A percentile compares a stretch with the other conserved stretches of the same genome.
Conservation (phyloP, 2,113 vertebrate genomes). For the Craseonycteris thonglongyai region DNA sequence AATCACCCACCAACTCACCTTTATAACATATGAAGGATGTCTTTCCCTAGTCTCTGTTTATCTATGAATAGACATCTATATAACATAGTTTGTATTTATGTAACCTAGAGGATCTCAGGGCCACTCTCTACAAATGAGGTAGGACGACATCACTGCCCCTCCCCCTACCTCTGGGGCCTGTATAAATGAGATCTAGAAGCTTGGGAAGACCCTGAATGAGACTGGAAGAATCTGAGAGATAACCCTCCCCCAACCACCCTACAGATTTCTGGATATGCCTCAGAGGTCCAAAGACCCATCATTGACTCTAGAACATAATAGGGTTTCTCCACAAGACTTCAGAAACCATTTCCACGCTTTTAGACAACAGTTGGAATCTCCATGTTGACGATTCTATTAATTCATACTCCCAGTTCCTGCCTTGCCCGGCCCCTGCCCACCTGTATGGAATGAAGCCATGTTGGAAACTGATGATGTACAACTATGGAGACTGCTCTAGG, state of each 20-base stretch:
- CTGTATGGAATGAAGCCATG: too few relatives aligned
- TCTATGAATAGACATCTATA: not conserved
- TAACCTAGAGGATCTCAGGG: not conserved
- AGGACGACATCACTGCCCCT: not conserved
- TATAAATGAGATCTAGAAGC: not conserved
- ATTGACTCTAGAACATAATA: not conserved
- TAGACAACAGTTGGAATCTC: not conserved
- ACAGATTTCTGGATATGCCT: too few relatives aligned
- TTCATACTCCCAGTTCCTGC: not conserved
- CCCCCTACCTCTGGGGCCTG: not conserved
- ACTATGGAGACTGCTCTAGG: too few relatives aligned
- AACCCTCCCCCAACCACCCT: not conserved
- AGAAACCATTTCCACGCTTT: not conserved
- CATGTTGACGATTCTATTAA: not conserved
- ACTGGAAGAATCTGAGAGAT: not conserved
- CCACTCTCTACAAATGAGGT: not conserved
- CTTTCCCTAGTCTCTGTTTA: not conserved
- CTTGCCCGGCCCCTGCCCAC: too few relatives aligned
- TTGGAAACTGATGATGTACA: too few relatives aligned
- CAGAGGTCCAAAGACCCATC: not conserved
- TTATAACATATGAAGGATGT: not conserved
- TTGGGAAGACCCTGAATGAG: not conserved
- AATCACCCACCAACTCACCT: not conserved
- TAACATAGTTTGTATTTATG: not conserved
- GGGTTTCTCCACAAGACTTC: not conserved